Base-by-base conservation (phyloP, 1,140 invertebrate genomes). In the Drosophila tropicalis region DNA sequence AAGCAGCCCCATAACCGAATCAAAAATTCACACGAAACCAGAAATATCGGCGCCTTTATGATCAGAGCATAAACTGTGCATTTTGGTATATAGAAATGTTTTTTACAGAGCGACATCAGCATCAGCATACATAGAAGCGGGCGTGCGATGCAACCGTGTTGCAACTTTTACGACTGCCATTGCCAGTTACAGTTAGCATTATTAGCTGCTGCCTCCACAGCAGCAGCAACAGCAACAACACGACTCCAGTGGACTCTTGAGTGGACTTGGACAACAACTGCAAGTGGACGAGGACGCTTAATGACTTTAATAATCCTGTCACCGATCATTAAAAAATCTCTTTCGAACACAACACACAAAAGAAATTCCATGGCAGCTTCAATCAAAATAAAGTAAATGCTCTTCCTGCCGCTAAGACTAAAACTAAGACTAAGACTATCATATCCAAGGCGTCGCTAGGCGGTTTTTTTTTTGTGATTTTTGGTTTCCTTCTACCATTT, bases 301-400 rank as follows among this genome's bases (percentile, higher is more conserved):
- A 89, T 89, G 85, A 89, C 85, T 89, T 89, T 89, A 89, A 89
- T 90, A 89, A 90, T 90, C 85, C 84, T 89, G 84, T 89, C 84
- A 90, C 80, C 84, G 84, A 89, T 89, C 84, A 90, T 89, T 89
- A 89, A 89, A 89, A 89, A 89, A 89, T 84, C 80, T 89, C 56
- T 75, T 51, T 64, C 62, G 73, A 81, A 89, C 85, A 89, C 77
- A 89, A 89, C 77, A 89, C 77, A 89, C 84, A 89, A 89, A 89
- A 89, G 85, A 89, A 89, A 89, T 89, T 89, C 84, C 84, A 79
- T 90, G 84, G 85, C 85, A 89, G 84, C 81, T 89, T 89, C 84
- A 89, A 89, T 89, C 84, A 90, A 89, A 89, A 89, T 89, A 89
- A 89, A 89, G 81, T 89, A 89, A 81, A 62, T 71, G 78, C 84